Conservation (phyloP, 2,113 vertebrate genomes). For the Phyllopteryx taeniolatus region DNA sequence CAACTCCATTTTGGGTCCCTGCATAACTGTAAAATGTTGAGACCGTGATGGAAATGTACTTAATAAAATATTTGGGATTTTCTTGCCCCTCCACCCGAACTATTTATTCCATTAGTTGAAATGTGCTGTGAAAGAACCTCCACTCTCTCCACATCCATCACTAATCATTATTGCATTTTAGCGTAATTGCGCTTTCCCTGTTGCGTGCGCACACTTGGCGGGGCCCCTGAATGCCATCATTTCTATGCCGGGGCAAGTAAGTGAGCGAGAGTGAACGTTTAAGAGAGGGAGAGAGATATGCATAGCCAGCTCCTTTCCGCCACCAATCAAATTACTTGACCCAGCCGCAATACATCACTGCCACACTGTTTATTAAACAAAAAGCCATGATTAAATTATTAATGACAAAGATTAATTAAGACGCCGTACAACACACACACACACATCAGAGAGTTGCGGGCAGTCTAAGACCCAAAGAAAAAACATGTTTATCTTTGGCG, state of each 20-base stretch:
- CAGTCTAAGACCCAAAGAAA: not conserved
- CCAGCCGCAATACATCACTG: conserved; percentile 72
- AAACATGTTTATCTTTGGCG: conserved; percentile 23
- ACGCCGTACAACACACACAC: conserved; percentile 19
- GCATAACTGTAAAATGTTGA: conserved; percentile 47
- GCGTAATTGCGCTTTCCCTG: conserved; percentile 67
- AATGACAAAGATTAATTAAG: conserved; percentile 74
- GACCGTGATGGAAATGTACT: conserved; percentile 65
- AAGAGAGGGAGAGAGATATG: conserved; percentile 49
- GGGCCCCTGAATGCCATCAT: conserved; percentile 55
- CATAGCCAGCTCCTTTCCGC: conserved; percentile 72
- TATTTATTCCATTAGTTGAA: conserved; percentile 70
- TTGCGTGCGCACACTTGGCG: conserved; percentile 44
- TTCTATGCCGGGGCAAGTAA: conserved; percentile 29
- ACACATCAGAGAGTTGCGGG: not conserved
- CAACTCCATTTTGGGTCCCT: conserved; percentile 25
- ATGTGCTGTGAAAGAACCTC: conserved; percentile 56
- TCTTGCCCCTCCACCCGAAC: conserved; percentile 28
- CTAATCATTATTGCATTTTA: conserved; percentile 73
- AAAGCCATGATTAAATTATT: conserved; percentile 75
- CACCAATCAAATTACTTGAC: conserved; percentile 74
- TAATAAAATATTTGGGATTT: conserved; percentile 59
- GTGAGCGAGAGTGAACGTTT: conserved; percentile 17
- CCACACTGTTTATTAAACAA: conserved; percentile 76
- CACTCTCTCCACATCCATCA: conserved; percentile 67